Percentiles rank a stretch among this genome's conserved stretches.
phyloP scores from a whole-genome alignment of 1,140 invertebrate genomes.

The Bactericera cockerelli region DNA sequence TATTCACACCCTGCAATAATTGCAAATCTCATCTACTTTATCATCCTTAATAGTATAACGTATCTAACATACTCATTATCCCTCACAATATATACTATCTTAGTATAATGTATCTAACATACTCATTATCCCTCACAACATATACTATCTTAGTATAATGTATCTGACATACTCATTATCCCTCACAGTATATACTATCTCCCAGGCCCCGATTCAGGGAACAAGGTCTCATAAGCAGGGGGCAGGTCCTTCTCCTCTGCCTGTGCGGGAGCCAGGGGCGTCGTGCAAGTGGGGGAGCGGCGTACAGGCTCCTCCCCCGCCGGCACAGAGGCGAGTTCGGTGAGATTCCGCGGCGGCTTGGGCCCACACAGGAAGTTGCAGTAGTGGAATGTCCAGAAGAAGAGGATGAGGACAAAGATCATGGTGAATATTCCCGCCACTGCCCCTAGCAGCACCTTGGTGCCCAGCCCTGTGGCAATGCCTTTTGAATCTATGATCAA shows the following conservation, averaged over 20 bases:
- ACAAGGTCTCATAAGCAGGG: slow-evolving; percentile 25
- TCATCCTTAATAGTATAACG: no score
- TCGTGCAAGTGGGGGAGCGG: neutral
- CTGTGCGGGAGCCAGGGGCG: slow-evolving; percentile 16
- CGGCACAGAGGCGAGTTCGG: slow-evolving; percentile 6
- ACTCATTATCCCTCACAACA: no score
- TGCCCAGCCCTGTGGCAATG: slow-evolving; percentile 5
- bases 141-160: no score
- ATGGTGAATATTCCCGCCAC: slow-evolving; percentile 24
- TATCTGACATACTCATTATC: no score
- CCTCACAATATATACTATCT: no score
- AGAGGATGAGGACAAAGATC: slow-evolving; percentile 25
- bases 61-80: no score
- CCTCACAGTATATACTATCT: no score
- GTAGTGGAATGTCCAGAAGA: slow-evolving; percentile 23
- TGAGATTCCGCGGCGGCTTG: slow-evolving; percentile 9
- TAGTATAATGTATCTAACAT: no score
- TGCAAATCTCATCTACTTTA: no score
- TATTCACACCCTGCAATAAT: no score
- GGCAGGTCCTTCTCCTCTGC: slow-evolving; percentile 24
- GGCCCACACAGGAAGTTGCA: slow-evolving; percentile 19
- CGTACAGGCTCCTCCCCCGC: slow-evolving; percentile 1
- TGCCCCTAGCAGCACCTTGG: slow-evolving; percentile 23
- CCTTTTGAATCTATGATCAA: neutral
- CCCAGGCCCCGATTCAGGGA: no score